These are phyloP conservation scores for Cepaea nemoralis DNA, from an alignment of 1,140 invertebrate species.

Conservation along the genomic window DNA sequence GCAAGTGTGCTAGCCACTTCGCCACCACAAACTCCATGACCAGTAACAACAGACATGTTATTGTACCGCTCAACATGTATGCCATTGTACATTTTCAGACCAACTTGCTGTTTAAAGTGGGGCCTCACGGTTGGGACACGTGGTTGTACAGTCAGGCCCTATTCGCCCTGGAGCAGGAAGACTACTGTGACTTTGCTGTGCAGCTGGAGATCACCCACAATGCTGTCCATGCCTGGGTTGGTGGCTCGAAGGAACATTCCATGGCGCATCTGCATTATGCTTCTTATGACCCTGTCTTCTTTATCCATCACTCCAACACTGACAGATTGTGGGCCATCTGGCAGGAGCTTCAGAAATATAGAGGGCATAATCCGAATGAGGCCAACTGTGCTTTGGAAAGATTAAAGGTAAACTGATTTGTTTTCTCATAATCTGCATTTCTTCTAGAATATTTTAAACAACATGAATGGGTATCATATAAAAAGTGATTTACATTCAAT, in stretches of 20 bases:
- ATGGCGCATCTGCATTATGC: constrained; percentile 49
- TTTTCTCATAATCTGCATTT: too few species aligned
- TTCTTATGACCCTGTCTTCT: constrained; percentile 51
- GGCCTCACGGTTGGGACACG: constrained; percentile 42
- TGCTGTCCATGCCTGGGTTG: constrained; percentile 47
- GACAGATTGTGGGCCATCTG: constrained; percentile 49
- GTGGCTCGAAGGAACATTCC: constrained; percentile 40
- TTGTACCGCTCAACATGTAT: too few species aligned
- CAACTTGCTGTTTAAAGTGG: background rate
- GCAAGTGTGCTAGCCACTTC: too few species aligned
- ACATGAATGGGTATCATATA: too few species aligned
- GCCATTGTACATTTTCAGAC: too few species aligned
- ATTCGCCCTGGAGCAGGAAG: constrained; percentile 50
- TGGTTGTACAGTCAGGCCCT: constrained; percentile 44
- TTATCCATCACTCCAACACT: constrained; percentile 44
- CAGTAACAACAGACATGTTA: too few species aligned
- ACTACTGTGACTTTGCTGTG: constrained; percentile 52
- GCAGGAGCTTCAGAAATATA: constrained; percentile 47
- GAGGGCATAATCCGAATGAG: constrained; percentile 47
- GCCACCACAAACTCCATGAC: too few species aligned
- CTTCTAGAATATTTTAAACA: too few species aligned
- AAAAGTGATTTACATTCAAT: too few species aligned
- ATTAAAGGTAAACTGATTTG: constrained; percentile 27
- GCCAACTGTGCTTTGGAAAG: constrained; percentile 48
- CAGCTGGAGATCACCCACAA: constrained; percentile 51